Evolutionary conservation across 2,113 vertebrate genomes (phyloP).

Genomic region (Spizaetus ornatus): DNA sequence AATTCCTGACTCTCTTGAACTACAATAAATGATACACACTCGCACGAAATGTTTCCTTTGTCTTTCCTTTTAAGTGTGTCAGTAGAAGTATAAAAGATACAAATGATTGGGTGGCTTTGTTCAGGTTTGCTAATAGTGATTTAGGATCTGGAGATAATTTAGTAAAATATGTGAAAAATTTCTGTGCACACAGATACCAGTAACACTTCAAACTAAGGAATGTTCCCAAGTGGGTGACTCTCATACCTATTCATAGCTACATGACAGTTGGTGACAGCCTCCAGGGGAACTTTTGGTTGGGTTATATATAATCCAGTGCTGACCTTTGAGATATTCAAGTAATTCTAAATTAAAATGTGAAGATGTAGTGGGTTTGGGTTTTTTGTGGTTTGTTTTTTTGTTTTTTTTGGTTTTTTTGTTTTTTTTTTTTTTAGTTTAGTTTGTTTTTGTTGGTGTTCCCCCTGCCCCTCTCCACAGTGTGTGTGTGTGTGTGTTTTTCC

Average conservation of each 20-base stretch:
- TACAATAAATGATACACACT: slow-evolving; percentile 94
- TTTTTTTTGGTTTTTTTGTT: no score
- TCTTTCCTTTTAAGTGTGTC: neutral
- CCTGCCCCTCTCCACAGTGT: neutral
- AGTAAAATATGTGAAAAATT: neutral
- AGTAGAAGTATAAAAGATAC: neutral
- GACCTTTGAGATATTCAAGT: neutral
- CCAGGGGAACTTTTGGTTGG: neutral
- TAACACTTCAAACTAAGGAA: neutral
- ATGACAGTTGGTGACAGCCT: neutral
- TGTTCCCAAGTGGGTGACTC: neutral
- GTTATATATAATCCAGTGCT: neutral
- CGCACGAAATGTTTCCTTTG: slow-evolving; percentile 44
- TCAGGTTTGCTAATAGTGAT: neutral
- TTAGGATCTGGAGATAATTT: neutral
- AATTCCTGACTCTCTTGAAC: slow-evolving; percentile 87
- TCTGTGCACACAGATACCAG: neutral
- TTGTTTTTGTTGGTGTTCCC: no score
- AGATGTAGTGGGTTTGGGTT: neutral
- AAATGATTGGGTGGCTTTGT: neutral
- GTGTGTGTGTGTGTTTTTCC: neutral
- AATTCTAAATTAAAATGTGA: neutral
- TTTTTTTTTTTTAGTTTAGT: no score
- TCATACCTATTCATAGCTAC: neutral
- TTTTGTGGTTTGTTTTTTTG: no score